Percentiles rank a stretch among this genome's conserved stretches.
Conservation (phyloP, 30 jellyfish, hydroid and myxozoan species). For the Cassiopea xamachana region DNA sequence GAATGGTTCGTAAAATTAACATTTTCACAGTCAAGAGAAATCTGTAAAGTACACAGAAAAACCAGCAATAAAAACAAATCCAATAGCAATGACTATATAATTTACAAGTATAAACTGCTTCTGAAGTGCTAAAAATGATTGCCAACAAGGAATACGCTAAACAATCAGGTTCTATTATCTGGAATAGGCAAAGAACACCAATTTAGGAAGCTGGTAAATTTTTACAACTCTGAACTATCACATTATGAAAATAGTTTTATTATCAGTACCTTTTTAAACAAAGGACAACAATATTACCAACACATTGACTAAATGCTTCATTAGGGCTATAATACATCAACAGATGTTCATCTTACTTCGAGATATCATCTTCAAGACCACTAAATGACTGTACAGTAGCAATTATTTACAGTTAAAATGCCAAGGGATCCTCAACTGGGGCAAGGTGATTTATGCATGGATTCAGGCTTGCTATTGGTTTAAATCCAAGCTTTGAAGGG, state of each 20-base stretch:
- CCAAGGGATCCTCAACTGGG: constrained; percentile 74
- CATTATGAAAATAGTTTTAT: constrained; percentile 27
- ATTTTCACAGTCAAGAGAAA: too few relatives aligned
- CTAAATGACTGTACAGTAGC: background rate
- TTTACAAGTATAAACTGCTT: constrained; percentile 8
- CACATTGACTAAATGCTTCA: background rate
- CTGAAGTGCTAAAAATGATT: constrained; percentile 4
- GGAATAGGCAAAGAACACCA: background rate
- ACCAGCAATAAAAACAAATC: background rate
- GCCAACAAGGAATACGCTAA: background rate
- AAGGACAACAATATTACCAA: constrained; percentile 15
- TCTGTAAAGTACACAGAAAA: background rate
- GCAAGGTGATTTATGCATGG: constrained; percentile 72
- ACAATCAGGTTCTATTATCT: background rate
- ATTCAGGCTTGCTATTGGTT: constrained; percentile 63
- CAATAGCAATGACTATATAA: background rate
- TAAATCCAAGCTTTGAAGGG: constrained; percentile 61
- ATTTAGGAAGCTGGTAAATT: background rate
- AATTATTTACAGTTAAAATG: constrained; percentile 62
- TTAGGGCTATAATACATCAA: background rate
- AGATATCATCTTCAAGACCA: background rate
- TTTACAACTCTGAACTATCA: constrained; percentile 27
- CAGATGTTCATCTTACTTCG: background rate
- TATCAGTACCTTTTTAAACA: constrained; percentile 30
- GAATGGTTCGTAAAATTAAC: too few relatives aligned